Evolutionary conservation across 37 sponge, comb jelly and placozoan species (phyloP).

Genomic region (Amphimedon queenslandica): DNA sequence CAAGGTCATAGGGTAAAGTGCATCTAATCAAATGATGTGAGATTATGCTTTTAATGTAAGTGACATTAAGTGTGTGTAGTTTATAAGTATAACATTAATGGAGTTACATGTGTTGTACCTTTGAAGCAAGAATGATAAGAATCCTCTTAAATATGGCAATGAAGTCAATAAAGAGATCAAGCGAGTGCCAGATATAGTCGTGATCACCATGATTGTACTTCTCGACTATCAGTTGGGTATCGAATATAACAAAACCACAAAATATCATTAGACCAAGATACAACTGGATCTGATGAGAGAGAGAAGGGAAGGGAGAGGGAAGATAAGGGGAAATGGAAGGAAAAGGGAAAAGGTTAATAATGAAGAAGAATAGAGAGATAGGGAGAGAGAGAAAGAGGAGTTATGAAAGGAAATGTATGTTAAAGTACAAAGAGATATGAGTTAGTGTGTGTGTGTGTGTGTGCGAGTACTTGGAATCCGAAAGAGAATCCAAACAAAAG

Average conservation of each 20-base stretch:
- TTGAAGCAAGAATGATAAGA: conserved; percentile 84
- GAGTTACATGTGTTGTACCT: conserved; percentile 31
- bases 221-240: conserved; percentile 97
- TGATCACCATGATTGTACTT: conserved; percentile 77
- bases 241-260: conserved; percentile 93
- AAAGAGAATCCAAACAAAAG: conserved; percentile 76
- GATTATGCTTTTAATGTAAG: too few relatives aligned
- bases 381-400: too few relatives aligned
- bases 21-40: too few relatives aligned
- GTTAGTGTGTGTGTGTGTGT: too few relatives aligned
- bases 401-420: too few relatives aligned
- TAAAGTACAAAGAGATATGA: too few relatives aligned
- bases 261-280: conserved; percentile 86
- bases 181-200: conserved; percentile 93
- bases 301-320: not conserved
- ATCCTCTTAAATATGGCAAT: conserved; percentile 88
- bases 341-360: too few relatives aligned
- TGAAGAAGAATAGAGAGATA: too few relatives aligned
- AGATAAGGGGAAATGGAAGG: too few relatives aligned
- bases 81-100: not conserved
- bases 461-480: conserved; percentile 74
- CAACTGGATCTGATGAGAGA: conserved; percentile 65
- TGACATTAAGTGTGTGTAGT: too few relatives aligned
- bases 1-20: too few relatives aligned
- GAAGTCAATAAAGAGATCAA: conserved; percentile 96